phyloP scores from a whole-genome alignment of 2,797 vertebrate genomes.

The Florisuga fusca region DNA sequence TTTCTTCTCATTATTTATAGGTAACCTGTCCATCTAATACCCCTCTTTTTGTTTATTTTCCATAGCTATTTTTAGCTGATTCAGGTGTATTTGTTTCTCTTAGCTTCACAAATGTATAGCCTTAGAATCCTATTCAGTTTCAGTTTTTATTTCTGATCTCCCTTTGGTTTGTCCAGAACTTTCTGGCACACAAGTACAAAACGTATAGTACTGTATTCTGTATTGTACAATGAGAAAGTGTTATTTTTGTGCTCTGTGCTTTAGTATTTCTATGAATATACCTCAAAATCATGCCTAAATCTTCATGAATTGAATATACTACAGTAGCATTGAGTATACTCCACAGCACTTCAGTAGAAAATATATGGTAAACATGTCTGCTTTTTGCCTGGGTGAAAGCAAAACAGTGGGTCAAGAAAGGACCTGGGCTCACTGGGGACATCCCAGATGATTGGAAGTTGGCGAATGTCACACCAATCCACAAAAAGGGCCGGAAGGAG shows the following conservation, averaged over 20 bases:
- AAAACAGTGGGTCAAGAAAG: background rate
- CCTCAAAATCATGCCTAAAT: background rate
- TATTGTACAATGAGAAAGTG: background rate
- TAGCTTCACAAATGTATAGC: background rate
- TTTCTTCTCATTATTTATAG: background rate
- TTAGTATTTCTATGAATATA: background rate
- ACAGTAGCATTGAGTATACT: no score
- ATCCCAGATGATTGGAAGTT: no score
- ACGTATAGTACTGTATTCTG: background rate
- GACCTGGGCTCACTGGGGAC: no score
- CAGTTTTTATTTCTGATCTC: background rate
- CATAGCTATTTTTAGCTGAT: background rate
- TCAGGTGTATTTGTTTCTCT: background rate
- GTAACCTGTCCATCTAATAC: background rate
- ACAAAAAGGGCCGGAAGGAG: no score
- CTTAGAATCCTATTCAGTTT: background rate
- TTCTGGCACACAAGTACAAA: background rate
- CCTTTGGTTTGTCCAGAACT: background rate
- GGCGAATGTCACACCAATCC: no score
- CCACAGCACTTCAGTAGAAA: background rate
- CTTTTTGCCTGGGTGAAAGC: background rate
- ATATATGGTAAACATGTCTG: background rate
- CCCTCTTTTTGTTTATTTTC: background rate
- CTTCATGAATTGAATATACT: background rate
- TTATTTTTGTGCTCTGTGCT: background rate